Conservation (phyloP, 2,888 invertebrate genomes). For the Synanthedon formicaeformis region DNA sequence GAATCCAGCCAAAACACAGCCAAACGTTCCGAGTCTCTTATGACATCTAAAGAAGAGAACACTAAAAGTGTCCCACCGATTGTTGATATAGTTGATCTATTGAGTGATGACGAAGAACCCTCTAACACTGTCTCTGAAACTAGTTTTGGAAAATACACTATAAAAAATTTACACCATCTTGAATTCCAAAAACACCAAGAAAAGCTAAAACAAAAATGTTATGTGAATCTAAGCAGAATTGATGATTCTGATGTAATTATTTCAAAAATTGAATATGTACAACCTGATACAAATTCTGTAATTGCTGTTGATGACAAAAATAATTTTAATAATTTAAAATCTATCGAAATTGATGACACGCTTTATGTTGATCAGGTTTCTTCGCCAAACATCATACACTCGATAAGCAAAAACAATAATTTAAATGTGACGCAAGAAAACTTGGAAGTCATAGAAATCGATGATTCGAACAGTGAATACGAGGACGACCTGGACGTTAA, state of each 20-base stretch:
- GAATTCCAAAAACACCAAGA: constrained; percentile 31
- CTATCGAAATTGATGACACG: neutral
- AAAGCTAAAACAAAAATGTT: constrained; percentile 32
- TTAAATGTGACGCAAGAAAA: neutral
- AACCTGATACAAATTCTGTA: neutral
- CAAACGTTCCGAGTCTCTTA: constrained; percentile 7
- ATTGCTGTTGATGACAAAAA: neutral
- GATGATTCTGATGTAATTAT: constrained; percentile 8
- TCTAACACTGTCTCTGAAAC: constrained; percentile 20
- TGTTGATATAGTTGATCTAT: constrained; percentile 43
- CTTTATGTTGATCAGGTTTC: neutral
- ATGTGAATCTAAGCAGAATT: constrained; percentile 13
- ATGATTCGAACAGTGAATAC: constrained; percentile 38
- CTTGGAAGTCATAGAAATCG: constrained; percentile 29
- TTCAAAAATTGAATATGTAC: neutral
- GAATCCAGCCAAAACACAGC: no score
- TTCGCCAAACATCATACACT: neutral
- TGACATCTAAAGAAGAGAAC: constrained; percentile 1
- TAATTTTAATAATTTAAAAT: no score
- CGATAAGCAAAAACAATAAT: neutral
- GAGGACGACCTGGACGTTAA: constrained; percentile 10
- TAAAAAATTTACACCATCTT: constrained; percentile 17
- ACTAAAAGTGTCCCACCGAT: neutral
- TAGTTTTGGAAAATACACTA: constrained; percentile 37
- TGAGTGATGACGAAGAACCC: constrained; percentile 53